Evolutionary conservation across 92 coral and sea anemone species (phyloP).

Genomic region (Hydrozoanthus gracilis): DNA sequence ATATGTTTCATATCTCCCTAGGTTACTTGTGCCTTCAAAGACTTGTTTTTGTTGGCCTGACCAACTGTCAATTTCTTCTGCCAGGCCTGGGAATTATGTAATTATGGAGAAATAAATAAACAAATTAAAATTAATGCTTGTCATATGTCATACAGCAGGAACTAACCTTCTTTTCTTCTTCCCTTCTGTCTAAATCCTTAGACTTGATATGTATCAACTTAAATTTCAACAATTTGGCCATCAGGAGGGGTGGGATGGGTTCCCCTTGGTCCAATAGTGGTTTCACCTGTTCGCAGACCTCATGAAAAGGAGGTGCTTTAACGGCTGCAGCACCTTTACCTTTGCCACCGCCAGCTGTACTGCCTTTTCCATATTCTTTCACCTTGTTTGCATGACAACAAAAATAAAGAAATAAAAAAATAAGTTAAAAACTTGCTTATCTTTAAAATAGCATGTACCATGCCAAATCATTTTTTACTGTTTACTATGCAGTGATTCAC

Average conservation of each 20-base stretch:
- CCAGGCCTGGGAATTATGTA: too few relatives aligned
- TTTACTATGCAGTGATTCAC: too few relatives aligned
- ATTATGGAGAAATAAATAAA: too few relatives aligned
- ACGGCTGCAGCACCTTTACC: slow-evolving; percentile 86
- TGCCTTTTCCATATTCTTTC: slow-evolving; percentile 81
- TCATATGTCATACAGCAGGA: too few relatives aligned
- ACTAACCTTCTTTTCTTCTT: slow-evolving; percentile 90
- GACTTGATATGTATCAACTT: slow-evolving; percentile 86
- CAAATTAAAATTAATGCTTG: too few relatives aligned
- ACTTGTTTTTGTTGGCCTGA: too few relatives aligned
- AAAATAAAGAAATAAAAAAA: not conserved
- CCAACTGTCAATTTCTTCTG: too few relatives aligned
- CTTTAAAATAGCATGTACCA: too few relatives aligned
- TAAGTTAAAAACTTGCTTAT: too few relatives aligned
- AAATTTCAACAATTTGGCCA: slow-evolving; percentile 96
- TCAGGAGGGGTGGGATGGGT: slow-evolving; percentile 73
- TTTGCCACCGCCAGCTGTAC: slow-evolving; percentile 80
- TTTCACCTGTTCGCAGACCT: slow-evolving; percentile 97
- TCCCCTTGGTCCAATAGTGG: slow-evolving; percentile 94
- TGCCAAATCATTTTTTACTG: too few relatives aligned
- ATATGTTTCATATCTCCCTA: too few relatives aligned
- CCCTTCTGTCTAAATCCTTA: slow-evolving; percentile 92
- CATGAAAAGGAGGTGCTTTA: slow-evolving; percentile 90
- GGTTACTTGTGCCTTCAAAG: too few relatives aligned
- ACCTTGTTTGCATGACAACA: slow-evolving; percentile 54